Conservation (phyloP, 2,797 vertebrate genomes). For the Aphelocoma californica region DNA sequence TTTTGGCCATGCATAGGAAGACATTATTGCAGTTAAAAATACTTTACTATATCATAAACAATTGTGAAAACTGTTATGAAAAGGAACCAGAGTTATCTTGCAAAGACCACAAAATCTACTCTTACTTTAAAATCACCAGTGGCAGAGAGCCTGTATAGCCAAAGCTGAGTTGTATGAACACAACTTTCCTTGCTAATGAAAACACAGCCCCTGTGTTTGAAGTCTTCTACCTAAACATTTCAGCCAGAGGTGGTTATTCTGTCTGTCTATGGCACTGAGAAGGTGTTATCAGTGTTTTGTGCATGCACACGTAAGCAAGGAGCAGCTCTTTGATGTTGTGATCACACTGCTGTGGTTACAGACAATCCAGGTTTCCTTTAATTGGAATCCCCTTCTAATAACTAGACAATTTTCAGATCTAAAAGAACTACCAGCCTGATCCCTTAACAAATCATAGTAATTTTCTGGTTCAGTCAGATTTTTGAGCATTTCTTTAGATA, state of each 20-base stretch:
- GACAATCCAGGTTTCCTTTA: background rate
- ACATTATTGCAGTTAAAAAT: background rate
- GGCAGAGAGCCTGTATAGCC: background rate
- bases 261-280: background rate
- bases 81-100: background rate
- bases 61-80: background rate
- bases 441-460: background rate
- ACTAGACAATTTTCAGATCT: background rate
- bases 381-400: background rate
- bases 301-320: fast-evolving
- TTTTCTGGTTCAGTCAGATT: background rate
- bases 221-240: background rate
- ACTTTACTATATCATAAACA: background rate
- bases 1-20: background rate
- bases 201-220: background rate
- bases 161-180: background rate
- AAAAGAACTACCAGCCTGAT: background rate
- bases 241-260: background rate
- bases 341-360: background rate
- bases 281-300: background rate
- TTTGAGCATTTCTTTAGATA: background rate
- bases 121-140: background rate
- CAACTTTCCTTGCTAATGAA: background rate
- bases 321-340: background rate
- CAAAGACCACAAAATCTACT: background rate